Conservation (phyloP, 2,113 vertebrate genomes). For the Entelurus aequoreus region DNA sequence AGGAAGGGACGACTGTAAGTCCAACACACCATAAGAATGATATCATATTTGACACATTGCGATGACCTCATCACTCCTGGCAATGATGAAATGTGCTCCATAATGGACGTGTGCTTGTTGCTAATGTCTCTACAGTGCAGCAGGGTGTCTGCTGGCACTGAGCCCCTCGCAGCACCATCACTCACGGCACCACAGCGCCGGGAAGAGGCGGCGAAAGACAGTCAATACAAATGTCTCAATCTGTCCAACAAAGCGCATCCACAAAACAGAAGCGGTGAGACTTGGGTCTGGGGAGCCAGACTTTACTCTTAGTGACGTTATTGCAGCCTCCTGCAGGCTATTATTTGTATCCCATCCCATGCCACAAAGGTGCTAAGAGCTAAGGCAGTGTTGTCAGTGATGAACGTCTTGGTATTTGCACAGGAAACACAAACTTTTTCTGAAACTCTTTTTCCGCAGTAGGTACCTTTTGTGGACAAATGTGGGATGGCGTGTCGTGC, state of each 20-base stretch:
- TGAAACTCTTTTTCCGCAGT: background rate
- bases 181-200: conserved; percentile 40
- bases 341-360: background rate
- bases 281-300: conserved; percentile 6
- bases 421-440: background rate
- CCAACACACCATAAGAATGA: no score
- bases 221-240: conserved; percentile 64
- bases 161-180: conserved; percentile 46
- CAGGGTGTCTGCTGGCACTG: conserved; percentile 19
- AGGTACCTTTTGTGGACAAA: conserved; percentile 81
- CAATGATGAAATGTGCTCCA: background rate
- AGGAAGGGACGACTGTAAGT: no score
- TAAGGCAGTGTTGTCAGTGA: no score
- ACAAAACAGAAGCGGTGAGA: conserved; percentile 69
- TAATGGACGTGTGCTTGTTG: background rate
- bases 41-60: background rate
- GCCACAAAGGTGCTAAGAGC: no score
- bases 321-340: background rate
- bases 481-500: conserved; percentile 92
- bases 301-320: conserved; percentile 1
- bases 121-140: conserved; percentile 55
- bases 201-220: conserved; percentile 40
- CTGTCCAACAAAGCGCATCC: conserved; percentile 42
- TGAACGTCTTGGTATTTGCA: background rate
- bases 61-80: background rate